These are phyloP conservation scores for Drosophila arizonae DNA, from an alignment of 1,140 invertebrate genomes.

Conservation along the genomic window DNA sequence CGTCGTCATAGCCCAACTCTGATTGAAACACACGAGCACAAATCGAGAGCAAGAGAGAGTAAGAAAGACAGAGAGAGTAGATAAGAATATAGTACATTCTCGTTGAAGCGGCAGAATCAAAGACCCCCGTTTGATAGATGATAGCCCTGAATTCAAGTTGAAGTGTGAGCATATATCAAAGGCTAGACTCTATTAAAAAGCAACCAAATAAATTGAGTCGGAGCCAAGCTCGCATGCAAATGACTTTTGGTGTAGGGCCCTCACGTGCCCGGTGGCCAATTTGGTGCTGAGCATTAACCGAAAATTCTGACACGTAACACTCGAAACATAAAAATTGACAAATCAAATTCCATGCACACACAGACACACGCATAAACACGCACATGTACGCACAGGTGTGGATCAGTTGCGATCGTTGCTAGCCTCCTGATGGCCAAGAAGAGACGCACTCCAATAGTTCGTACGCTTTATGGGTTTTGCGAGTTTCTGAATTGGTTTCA, in stretches of 20 bases:
- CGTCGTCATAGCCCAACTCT: conserved; percentile 24
- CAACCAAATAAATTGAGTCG: conserved; percentile 39
- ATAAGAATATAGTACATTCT: too few species aligned
- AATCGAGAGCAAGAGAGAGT: too few species aligned
- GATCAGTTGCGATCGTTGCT: neutral
- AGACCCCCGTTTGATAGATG: neutral
- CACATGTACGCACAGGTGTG: conserved; percentile 21
- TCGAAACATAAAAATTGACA: conserved; percentile 51
- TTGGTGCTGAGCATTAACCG: conserved; percentile 14
- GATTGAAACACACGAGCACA: conserved; percentile 20
- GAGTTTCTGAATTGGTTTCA: conserved; percentile 40
- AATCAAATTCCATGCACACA: conserved; percentile 31
- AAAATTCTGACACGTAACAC: conserved; percentile 47
- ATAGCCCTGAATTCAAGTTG: neutral
- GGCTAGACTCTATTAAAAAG: conserved; percentile 32
- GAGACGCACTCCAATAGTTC: conserved; percentile 7
- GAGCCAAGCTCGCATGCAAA: conserved; percentile 26
- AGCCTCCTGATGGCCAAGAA: neutral
- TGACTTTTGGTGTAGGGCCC: conserved; percentile 11
- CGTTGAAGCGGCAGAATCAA: conserved; percentile 9
- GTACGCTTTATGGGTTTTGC: conserved; percentile 46
- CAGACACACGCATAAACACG: neutral
- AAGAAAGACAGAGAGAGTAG: too few species aligned
- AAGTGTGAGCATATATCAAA: neutral
- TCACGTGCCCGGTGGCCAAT: conserved; percentile 5